Percentiles rank a stretch among this genome's conserved stretches.
phyloP scores from a whole-genome alignment of 2,888 invertebrate species.

The Metalampra italica region DNA sequence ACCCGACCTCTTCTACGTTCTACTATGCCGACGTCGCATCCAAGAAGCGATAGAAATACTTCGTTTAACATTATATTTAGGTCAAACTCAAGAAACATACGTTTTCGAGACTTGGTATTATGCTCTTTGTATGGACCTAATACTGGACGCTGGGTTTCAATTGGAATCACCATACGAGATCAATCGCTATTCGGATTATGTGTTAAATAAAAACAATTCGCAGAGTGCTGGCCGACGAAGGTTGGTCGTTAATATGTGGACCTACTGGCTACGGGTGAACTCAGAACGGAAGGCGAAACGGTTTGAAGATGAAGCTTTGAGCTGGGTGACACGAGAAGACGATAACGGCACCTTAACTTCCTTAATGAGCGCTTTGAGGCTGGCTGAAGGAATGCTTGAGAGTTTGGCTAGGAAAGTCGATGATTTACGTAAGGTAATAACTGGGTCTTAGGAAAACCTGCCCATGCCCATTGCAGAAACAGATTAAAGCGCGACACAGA shows the following conservation, averaged over 20 bases:
- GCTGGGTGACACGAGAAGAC: conserved; percentile 38
- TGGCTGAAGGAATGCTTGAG: conserved; percentile 68
- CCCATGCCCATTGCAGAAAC: too few species aligned
- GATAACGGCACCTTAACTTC: conserved; percentile 48
- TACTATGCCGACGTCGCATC: conserved; percentile 62
- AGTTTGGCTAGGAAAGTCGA: conserved; percentile 66
- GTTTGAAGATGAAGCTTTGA: conserved; percentile 62
- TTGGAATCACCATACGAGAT: conserved; percentile 68
- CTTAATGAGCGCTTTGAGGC: conserved; percentile 53
- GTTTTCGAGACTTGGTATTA: conserved; percentile 74
- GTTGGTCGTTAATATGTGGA: conserved; percentile 58
- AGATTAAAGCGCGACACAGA: too few species aligned
- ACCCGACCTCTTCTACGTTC: conserved; percentile 62
- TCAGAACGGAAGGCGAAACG: conserved; percentile 50
- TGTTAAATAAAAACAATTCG: conserved; percentile 37
- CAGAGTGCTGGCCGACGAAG: conserved; percentile 46
- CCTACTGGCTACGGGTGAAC: conserved; percentile 60
- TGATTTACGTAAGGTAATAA: conserved; percentile 56
- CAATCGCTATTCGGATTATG: conserved; percentile 54
- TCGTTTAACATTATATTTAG: conserved; percentile 43
- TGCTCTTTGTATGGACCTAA: conserved; percentile 76
- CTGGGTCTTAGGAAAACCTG: background rate
- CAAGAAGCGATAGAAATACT: conserved; percentile 70
- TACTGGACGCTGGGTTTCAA: conserved; percentile 77
- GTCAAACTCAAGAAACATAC: conserved; percentile 32